Base-by-base conservation (phyloP, 2,797 vertebrate genomes). In the Coendou prehensilis region DNA sequence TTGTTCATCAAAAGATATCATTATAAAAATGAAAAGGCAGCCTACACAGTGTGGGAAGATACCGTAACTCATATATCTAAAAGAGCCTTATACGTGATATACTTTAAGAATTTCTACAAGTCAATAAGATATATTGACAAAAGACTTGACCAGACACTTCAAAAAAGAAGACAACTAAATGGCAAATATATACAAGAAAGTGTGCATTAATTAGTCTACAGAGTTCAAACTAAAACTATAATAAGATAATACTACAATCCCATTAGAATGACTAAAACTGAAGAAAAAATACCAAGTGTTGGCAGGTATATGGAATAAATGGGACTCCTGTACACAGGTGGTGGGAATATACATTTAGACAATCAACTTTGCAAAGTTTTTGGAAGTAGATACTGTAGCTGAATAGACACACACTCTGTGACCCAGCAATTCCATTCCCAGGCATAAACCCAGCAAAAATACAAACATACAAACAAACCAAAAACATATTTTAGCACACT, bases 1-100 rank as follows among this genome's bases (percentile, higher is more conserved):
- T 63, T 89, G 15, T 84, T 94, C 61, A 50, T 91, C 56, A 89
- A 64, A 93, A 89, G 80, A 93, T 86, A 93, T 89, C n/a, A 91
- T 89, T 94, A 85, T 30, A 41, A 56, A 3, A 15, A 86, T 89
- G 63, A 96, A 94, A 91, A 96, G 61, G 22, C 75, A 93, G 87
- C 56, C 64, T 15, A 95, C 89, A 71, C 54, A 30, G n/a, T 94
- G 86, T 59, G 83, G 81, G 69, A 85, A 61, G 93, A 78, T 73
- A 93, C 81, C 52, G 75, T 30, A 67, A 84, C 20, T 94, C 50
- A 50, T 76, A 52, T 64, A 85, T 81, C 73, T 91, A 30, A 89
- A 96, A 89, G 33, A 30, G 57, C 20, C 30, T 93, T 56, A 64
- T 30, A 81, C 45, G 54, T 67, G 76, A 91, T 87, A 73, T 52